Percentiles rank a stretch among this genome's conserved stretches.
These are phyloP conservation scores for Cranoglanis bouderius DNA, from an alignment of 2,113 vertebrate species.

Conservation along the genomic window DNA sequence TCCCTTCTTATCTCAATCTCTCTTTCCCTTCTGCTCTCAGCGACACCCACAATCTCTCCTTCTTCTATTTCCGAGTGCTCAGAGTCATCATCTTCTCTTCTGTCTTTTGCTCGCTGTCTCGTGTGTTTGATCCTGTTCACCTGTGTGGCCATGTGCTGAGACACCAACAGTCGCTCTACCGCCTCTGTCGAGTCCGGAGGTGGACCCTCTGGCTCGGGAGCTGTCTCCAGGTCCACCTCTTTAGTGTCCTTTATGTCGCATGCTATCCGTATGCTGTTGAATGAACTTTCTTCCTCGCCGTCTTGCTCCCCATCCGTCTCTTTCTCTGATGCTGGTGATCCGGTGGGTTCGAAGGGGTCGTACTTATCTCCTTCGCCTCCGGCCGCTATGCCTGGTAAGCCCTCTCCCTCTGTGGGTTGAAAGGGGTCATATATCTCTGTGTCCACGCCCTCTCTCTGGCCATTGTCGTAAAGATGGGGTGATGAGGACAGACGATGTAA, in stretches of 20 bases:
- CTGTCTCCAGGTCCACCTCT: slow-evolving; percentile 2
- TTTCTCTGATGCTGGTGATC: slow-evolving; percentile 77
- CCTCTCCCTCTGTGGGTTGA: slow-evolving; percentile 79
- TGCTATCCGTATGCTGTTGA: neutral
- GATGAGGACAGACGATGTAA: slow-evolving; percentile 45
- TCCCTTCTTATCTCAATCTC: slow-evolving; percentile 58
- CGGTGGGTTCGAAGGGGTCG: slow-evolving; percentile 91
- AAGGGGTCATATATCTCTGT: slow-evolving; percentile 87
- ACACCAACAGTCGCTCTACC: slow-evolving; percentile 57
- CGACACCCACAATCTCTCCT: slow-evolving; percentile 81
- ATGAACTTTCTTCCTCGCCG: slow-evolving; percentile 33
- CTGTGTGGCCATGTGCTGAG: slow-evolving; percentile 24
- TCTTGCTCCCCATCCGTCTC: slow-evolving; percentile 60
- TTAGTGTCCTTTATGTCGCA: slow-evolving; percentile 7
- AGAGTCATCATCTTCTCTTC: slow-evolving; percentile 59
- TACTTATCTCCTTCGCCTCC: slow-evolving; percentile 83
- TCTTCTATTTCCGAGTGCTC: slow-evolving; percentile 89
- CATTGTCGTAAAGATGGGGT: slow-evolving; percentile 30
- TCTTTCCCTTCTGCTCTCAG: slow-evolving; percentile 59
- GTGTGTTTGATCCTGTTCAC: slow-evolving; percentile 57
- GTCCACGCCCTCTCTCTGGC: slow-evolving; percentile 52
- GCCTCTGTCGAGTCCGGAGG: slow-evolving; percentile 66
- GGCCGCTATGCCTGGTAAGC: slow-evolving; percentile 34
- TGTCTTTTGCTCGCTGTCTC: slow-evolving; percentile 43
- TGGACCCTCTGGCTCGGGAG: slow-evolving; percentile 63